Base-by-base conservation (phyloP, 1,140 invertebrate genomes). In the Samia ricini region DNA sequence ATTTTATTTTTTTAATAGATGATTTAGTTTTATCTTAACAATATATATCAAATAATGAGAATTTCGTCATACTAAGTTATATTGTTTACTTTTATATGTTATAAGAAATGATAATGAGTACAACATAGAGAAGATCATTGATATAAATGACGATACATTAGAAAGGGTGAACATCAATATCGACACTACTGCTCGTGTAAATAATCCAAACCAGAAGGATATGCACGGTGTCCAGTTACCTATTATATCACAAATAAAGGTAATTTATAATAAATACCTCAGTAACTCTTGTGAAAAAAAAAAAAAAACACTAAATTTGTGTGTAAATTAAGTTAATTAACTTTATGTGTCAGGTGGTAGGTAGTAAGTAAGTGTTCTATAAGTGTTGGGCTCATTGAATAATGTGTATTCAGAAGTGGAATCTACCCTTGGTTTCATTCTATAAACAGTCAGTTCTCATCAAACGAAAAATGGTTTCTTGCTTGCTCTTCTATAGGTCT, bases 91-190 rank as follows among this genome's bases (percentile, higher is more conserved):
- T 56, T 23, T n/a, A 18, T 20, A 15, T 18, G 20, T 60, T 24
- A 56, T 57, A 70, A 88, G 83, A 57, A 63, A 79, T 61, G 76
- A 84, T 52, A 61, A 64, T 22, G 73, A 81, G 61, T 65, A 74
- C 55, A 86, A 81, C 26, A 74, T 70, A 50, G 82, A 81, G 18
- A 76, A 76, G 70, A 61, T 84, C 26, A 64, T 73, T 7, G 81
- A 83, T 15, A 72, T 66, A 19, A 86, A 83, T 61, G 81, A 86
- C 58, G 68, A 55, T 49, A 69, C 82, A 21, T 55, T 86, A 51
- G 83, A 88, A 56, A 72, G 82, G 56, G 58, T 85, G 7, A 72
- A 82, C 57, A 72, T 77, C 19, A 77, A 86, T 60, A 70, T 88
- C 15, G 81, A 83, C 24, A 67, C 58, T 1, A 52, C 72, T 18